Evolutionary conservation across 1,140 invertebrate species (phyloP), one percentile per base, ranked within the genome.

Genomic region (Bilobella aurantiaca): DNA sequence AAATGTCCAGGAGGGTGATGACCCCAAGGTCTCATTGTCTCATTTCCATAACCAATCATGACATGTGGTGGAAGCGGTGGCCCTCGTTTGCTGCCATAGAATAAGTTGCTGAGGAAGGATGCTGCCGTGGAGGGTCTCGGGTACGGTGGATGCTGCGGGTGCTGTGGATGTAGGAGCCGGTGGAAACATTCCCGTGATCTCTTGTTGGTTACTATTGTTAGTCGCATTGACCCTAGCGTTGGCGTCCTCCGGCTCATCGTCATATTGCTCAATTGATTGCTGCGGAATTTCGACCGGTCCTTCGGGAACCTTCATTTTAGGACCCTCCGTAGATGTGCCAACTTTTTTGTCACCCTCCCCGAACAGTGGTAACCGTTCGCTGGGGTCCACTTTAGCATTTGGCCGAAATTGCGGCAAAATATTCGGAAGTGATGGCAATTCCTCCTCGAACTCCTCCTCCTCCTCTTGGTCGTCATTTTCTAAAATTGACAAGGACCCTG

Each of bases 371-470:
- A 69, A 31, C 18, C 68, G 2, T n/a, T 67, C 66, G 18, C 66
- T 56, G 25, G 69, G 28, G 29, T 27, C 34, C n/a, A 68, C 46
- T n/a, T 68, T 57, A 2, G 58, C 65, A 37, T 67, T 70, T 3
- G 69, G 69, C 2, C 69, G 57, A 62, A 70, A 70, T 23, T 68
- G 65, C 8, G 69, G 69, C 32, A 70, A 46, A 32, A 70, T 70
- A 56, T 70, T 70, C n/a, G 69, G 69, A 12, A 70, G 62, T 16
- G 61, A 37, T 5, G n/a, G 8, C 31, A 3, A 5, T 27, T 59
- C 14, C 31, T 59, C 58, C 23, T 27, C 58, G 31, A 18, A 28
- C 18, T 34, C 58, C 8, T 34, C 28, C 14, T 57, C 27, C 5
- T 57, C 53, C 27, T 57, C n/a, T 57, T 5, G n/a, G 53, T 57